Evolutionary conservation across 2,797 vertebrate genomes (phyloP).

Genomic region (Pteropus rufus): DNA sequence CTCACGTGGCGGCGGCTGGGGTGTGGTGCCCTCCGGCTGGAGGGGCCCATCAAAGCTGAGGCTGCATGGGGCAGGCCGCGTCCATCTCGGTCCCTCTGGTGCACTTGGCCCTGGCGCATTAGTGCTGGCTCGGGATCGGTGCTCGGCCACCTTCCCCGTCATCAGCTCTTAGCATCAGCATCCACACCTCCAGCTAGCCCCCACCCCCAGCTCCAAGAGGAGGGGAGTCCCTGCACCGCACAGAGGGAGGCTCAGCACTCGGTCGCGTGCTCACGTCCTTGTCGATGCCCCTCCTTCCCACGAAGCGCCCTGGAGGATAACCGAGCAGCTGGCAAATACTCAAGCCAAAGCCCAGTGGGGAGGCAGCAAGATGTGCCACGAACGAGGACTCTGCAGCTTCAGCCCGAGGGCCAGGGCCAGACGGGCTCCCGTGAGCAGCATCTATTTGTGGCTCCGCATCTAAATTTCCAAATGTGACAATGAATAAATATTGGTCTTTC

Average conservation of each 20-base stretch:
- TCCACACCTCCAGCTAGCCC: too few species aligned
- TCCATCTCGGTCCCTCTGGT: too few species aligned
- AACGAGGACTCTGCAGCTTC: fast-evolving
- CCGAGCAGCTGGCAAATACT: not conserved
- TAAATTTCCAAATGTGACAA: slow-evolving; percentile 5
- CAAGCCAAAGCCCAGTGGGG: not conserved
- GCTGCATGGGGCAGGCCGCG: too few species aligned
- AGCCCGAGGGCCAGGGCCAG: not conserved
- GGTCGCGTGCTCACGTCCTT: fast-evolving
- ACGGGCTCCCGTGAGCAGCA: not conserved
- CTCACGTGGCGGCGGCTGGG: fast-evolving
- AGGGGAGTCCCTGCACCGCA: fast-evolving
- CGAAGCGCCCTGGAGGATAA: not conserved
- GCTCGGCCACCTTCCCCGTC: too few species aligned
- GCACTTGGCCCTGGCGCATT: too few species aligned
- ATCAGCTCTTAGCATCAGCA: too few species aligned
- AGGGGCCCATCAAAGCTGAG: too few species aligned
- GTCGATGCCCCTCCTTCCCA: not conserved
- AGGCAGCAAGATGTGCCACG: not conserved
- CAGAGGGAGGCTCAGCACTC: fast-evolving
- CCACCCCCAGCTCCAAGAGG: not conserved
- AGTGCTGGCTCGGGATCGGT: too few species aligned
- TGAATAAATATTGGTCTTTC: slow-evolving; percentile 42
- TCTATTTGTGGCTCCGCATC: slow-evolving; percentile 29
- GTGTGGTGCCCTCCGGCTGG: too few species aligned